Conservation (phyloP, 2,113 vertebrate genomes). For the Craseonycteris thonglongyai region DNA sequence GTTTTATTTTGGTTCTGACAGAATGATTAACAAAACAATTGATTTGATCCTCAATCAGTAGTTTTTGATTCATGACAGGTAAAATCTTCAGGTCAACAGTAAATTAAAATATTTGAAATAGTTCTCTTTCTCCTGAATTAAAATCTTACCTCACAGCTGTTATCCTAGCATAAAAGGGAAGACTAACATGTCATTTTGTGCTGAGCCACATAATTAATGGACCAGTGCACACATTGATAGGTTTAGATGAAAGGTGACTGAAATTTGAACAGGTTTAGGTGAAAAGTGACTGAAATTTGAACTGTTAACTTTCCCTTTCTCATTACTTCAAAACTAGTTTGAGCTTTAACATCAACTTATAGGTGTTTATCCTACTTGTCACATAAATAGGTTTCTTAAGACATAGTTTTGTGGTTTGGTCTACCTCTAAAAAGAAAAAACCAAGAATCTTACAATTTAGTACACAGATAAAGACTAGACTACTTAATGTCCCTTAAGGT, state of each 20-base stretch:
- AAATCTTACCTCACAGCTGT: constrained; percentile 63
- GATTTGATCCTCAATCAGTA: background rate
- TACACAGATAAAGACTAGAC: constrained; percentile 55
- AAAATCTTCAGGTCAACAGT: constrained; percentile 40
- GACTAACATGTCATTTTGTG: constrained; percentile 78
- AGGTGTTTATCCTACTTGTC: constrained; percentile 79
- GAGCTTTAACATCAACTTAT: constrained; percentile 76
- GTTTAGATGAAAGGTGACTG: constrained; percentile 80
- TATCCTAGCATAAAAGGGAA: constrained; percentile 75
- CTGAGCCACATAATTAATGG: constrained; percentile 81
- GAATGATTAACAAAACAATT: constrained; percentile 29
- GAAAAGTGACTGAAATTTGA: constrained; percentile 83
- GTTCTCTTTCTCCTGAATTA: constrained; percentile 34
- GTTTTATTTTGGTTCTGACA: constrained; percentile 25
- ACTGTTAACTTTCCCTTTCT: constrained; percentile 77
- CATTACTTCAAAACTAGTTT: constrained; percentile 77
- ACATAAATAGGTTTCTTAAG: constrained; percentile 71
- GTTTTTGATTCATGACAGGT: constrained; percentile 36
- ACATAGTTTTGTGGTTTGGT: constrained; percentile 61
- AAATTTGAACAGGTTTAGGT: constrained; percentile 81
- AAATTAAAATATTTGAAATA: constrained; percentile 56
- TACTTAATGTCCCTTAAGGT: constrained; percentile 73
- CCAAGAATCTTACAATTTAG: constrained; percentile 67
- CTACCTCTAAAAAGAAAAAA: constrained; percentile 69
- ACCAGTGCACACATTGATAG: constrained; percentile 79